Conservation (phyloP, 2,888 invertebrate genomes). For the Gibbula magus region DNA sequence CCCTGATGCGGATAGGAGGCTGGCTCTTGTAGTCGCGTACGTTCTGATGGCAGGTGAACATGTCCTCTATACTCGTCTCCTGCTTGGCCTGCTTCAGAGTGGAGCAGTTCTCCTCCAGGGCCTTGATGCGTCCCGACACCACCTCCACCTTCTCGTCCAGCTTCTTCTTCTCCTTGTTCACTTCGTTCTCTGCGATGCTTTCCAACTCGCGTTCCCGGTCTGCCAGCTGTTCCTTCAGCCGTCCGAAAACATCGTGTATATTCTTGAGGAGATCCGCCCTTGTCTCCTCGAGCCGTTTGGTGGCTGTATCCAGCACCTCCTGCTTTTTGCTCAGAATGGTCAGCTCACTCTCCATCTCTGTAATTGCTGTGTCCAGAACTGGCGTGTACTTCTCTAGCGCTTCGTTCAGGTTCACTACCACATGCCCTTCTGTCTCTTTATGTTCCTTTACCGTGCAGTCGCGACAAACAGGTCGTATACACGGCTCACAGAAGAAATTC, state of each 20-base stretch:
- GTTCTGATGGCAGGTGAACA: constrained; percentile 57
- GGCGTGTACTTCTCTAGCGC: constrained; percentile 61
- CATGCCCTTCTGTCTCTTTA: constrained; percentile 55
- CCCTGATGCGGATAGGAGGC: constrained; percentile 51
- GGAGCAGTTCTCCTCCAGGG: constrained; percentile 19
- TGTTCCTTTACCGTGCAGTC: constrained; percentile 67
- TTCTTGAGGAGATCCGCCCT: constrained; percentile 50
- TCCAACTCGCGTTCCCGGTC: constrained; percentile 61
- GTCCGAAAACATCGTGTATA: constrained; percentile 56
- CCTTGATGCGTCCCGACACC: constrained; percentile 15
- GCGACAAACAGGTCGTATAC: constrained; percentile 59
- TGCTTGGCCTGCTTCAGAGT: constrained; percentile 49
- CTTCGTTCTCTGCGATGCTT: constrained; percentile 48
- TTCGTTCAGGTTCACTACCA: constrained; percentile 63
- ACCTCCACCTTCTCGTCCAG: constrained; percentile 46
- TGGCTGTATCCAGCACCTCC: constrained; percentile 48
- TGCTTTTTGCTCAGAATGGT: constrained; percentile 52
- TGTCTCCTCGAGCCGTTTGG: constrained; percentile 48
- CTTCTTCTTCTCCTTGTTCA: constrained; percentile 52
- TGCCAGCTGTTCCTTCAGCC: constrained; percentile 52
- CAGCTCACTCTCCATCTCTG: constrained; percentile 57
- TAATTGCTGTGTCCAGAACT: constrained; percentile 55
- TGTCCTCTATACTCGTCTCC: constrained; percentile 54
- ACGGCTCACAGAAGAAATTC: constrained; percentile 69
- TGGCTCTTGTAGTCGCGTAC: constrained; percentile 51